Percentiles rank a stretch among this genome's conserved stretches.
Evolutionary conservation across 2,888 invertebrate genomes (phyloP).

Genomic region (Anoplius nigerrimus): DNA sequence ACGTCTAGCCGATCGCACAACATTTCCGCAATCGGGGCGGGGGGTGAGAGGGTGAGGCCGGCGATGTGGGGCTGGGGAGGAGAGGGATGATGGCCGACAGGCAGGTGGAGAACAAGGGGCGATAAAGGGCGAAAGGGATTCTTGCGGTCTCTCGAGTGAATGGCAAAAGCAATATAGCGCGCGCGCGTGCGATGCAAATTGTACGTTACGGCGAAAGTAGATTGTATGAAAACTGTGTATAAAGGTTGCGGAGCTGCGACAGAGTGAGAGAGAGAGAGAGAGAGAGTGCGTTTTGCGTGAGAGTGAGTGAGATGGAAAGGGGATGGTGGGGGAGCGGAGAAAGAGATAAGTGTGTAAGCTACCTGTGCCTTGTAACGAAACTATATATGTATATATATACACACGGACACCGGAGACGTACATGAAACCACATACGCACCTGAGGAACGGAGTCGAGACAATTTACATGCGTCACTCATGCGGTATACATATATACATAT

Average conservation of each 20-base stretch:
- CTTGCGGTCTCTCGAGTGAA: slow-evolving; percentile 65
- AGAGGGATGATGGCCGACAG: no score
- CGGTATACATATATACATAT: slow-evolving; percentile 9
- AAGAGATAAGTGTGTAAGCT: slow-evolving; percentile 68
- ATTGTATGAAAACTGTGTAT: slow-evolving; percentile 18
- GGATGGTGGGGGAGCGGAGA: slow-evolving; percentile 9
- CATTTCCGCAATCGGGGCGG: neutral
- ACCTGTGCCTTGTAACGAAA: slow-evolving; percentile 75
- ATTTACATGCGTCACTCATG: neutral
- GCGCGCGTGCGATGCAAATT: slow-evolving; percentile 44
- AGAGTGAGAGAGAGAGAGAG: neutral
- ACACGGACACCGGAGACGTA: slow-evolving; percentile 35
- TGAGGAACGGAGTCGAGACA: neutral
- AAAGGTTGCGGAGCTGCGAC: slow-evolving; percentile 1
- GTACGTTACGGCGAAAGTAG: slow-evolving; percentile 35
- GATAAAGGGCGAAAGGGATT: slow-evolving; percentile 38
- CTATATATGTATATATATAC: slow-evolving; percentile 65
- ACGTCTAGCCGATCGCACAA: slow-evolving; percentile 25
- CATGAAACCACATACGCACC: slow-evolving; percentile 1
- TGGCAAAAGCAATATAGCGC: slow-evolving; percentile 69
- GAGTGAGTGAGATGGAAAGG: slow-evolving; percentile 38
- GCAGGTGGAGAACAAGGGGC: slow-evolving; percentile 1
- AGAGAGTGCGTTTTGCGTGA: no score
- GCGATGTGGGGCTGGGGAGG: no score
- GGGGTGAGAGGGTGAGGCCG: no score